Evolutionary conservation across 37 sponge, comb jelly and placozoan species (phyloP).

Genomic region (Sycon ciliatum): DNA sequence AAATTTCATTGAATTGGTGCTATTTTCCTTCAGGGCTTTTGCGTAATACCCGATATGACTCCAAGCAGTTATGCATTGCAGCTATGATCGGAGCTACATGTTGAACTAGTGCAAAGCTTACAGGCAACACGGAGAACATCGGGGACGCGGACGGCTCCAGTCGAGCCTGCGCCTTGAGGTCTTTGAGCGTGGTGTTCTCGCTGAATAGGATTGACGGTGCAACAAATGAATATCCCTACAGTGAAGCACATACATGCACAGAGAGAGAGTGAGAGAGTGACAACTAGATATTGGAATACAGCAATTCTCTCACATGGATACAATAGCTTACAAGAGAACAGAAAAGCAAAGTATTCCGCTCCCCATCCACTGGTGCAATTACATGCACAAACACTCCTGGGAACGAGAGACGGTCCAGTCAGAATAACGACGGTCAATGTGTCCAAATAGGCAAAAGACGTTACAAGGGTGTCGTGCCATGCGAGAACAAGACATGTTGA

Average conservation of each 20-base stretch:
- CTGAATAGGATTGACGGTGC: constrained; percentile 76
- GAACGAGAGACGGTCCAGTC: too few species aligned
- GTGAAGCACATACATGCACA: not conserved
- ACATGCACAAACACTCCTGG: too few species aligned
- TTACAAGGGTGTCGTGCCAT: not conserved
- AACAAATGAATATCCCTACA: constrained; percentile 88
- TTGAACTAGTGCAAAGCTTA: too few species aligned
- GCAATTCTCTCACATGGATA: not conserved
- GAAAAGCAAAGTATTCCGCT: too few species aligned
- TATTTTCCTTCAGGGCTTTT: too few species aligned
- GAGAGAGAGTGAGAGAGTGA: not conserved
- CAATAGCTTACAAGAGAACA: too few species aligned
- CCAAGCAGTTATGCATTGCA: not conserved
- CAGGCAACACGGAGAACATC: too few species aligned
- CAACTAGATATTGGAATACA: not conserved
- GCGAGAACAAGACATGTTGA: not conserved
- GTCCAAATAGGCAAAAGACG: not conserved
- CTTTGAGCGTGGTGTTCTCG: constrained; percentile 48
- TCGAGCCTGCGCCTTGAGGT: not conserved
- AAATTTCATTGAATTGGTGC: too few species aligned
- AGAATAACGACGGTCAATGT: too few species aligned
- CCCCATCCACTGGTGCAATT: too few species aligned
- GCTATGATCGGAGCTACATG: too few species aligned
- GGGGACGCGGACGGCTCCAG: not conserved
- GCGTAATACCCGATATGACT: too few species aligned